phyloP scores from a whole-genome alignment of 92 coral and sea anemone species.

The Meandrina meandrites region DNA sequence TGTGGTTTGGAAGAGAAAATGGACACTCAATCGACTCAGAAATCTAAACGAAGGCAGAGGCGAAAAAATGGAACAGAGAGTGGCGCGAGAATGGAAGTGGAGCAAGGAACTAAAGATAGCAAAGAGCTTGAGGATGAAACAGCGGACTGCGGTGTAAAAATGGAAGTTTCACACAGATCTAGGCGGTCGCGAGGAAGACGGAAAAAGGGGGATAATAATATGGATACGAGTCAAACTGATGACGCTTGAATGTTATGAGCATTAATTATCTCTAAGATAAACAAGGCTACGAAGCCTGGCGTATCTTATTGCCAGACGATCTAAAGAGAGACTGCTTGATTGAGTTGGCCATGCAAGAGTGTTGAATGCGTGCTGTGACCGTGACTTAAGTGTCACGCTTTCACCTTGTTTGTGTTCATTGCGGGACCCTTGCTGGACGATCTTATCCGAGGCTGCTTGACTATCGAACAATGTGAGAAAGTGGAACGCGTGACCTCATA shows the following conservation, averaged over 20 bases:
- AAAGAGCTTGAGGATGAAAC: neutral
- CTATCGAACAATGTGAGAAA: no score
- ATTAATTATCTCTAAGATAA: no score
- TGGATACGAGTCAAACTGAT: constrained; percentile 9
- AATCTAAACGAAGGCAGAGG: constrained; percentile 38
- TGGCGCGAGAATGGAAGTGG: constrained; percentile 36
- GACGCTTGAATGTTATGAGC: neutral
- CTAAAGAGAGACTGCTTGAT: no score
- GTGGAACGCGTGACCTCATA: no score
- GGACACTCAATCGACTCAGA: constrained; percentile 27
- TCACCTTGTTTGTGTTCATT: no score
- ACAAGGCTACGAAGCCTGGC: no score
- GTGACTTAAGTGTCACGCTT: no score
- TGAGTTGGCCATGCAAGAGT: no score
- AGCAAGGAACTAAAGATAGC: neutral
- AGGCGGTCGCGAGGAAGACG: neutral
- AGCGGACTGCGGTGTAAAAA: neutral
- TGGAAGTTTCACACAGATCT: neutral
- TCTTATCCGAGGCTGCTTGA: no score
- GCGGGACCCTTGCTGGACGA: no score
- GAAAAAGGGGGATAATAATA: neutral
- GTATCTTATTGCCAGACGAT: no score
- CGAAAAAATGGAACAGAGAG: constrained; percentile 31
- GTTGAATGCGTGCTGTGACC: no score
- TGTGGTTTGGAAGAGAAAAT: constrained; percentile 48